phyloP scores from a whole-genome alignment of 2,797 vertebrate genomes.

The Danio choprae region DNA sequence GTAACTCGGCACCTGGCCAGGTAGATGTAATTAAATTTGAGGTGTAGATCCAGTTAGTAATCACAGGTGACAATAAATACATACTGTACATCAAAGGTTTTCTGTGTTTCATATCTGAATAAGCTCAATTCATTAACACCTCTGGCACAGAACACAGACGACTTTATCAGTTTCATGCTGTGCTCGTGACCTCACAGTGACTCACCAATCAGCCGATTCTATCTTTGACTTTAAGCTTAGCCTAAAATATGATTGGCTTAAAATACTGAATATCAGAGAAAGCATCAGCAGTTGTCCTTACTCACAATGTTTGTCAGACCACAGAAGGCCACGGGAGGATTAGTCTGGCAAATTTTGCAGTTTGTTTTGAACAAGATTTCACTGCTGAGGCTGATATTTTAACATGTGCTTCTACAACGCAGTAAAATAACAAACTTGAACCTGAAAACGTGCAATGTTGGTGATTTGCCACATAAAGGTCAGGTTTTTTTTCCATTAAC shows the following conservation, averaged over 20 bases:
- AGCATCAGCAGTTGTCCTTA: conserved; percentile 21
- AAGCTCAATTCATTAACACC: conserved; percentile 54
- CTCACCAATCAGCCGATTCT: conserved; percentile 19
- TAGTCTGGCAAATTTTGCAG: not conserved
- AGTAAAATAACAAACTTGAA: conserved; percentile 5
- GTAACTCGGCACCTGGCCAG: conserved; percentile 25
- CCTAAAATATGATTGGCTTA: not conserved
- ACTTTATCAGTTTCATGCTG: conserved; percentile 57
- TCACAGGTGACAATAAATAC: conserved; percentile 16
- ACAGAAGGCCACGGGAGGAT: not conserved
- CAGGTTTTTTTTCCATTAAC: not conserved
- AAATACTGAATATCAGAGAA: conserved; percentile 14
- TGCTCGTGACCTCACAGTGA: conserved; percentile 40
- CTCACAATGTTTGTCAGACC: conserved; percentile 28
- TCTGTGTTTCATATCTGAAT: conserved; percentile 32
- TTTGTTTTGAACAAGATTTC: conserved; percentile 1
- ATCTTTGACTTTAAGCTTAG: conserved; percentile 43
- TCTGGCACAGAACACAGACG: conserved; percentile 35
- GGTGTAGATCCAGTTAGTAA: conserved; percentile 15
- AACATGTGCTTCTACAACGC: conserved; percentile 3
- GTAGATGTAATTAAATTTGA: conserved; percentile 36
- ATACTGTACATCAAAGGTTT: conserved; percentile 22
- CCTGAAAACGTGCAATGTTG: not conserved
- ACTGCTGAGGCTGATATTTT: conserved; percentile 9
- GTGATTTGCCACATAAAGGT: not conserved